Percentiles rank a stretch among this genome's conserved stretches.
Conservation (phyloP, 2,888 invertebrate species). For the Sclerodermus sp. region DNA sequence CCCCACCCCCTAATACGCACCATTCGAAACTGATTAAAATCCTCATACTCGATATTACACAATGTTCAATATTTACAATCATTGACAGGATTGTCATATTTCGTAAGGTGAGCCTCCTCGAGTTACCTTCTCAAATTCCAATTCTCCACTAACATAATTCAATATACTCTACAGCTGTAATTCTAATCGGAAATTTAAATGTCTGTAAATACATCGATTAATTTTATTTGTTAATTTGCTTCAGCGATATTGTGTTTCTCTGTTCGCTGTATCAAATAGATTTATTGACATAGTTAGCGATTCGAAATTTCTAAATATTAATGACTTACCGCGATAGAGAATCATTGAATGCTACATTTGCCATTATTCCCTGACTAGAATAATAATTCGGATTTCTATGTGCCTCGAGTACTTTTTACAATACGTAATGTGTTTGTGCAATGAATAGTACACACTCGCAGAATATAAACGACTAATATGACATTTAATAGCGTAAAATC, state of each 20-base stretch:
- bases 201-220: not conserved
- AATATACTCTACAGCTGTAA: not conserved
- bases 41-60: conserved; percentile 7
- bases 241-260: too few species aligned
- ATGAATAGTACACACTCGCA: conserved; percentile 2
- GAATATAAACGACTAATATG: conserved; percentile 17
- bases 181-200: not conserved
- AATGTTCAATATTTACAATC: conserved; percentile 25
- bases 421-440: conserved; percentile 18
- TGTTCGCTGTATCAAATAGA: too few species aligned
- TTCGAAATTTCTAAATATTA: not conserved
- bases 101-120: conserved; percentile 23
- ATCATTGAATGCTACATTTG: not conserved
- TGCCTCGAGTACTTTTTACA: conserved; percentile 2
- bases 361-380: conserved; percentile 17
- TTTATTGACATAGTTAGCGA: not conserved
- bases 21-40: conserved; percentile 18
- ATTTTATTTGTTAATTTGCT: too few species aligned
- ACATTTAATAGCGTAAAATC: too few species aligned
- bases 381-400: conserved; percentile 18
- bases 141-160: not conserved
- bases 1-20: conserved; percentile 29
- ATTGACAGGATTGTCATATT: conserved; percentile 19
- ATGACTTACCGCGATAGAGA: not conserved
- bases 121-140: not conserved